Evolutionary conservation across 2,113 vertebrate species (phyloP), one percentile per base, ranked within the genome.

Genomic region (Periophthalmus modestus): DNA sequence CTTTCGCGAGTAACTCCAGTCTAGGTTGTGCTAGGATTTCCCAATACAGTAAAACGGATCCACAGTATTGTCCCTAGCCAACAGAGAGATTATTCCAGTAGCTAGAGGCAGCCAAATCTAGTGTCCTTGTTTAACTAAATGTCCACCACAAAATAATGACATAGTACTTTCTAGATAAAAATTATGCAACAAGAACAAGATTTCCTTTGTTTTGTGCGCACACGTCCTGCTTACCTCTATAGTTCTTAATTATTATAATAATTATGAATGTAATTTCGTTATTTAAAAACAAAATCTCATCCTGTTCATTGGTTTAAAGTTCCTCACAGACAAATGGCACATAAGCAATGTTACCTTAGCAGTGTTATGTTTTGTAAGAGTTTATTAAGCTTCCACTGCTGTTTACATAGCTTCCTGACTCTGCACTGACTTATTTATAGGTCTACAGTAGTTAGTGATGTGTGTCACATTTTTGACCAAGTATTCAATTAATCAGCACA

Each of bases 31-130:
- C 61, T 5, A n/a, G 34, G 34, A 11, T 36, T 65, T 12, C 1
- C 13, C 28, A 10, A 63, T 46, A 66, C 52, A 28, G 68, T 52
- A 39, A 24, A 69, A 1, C 36, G 54, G 33, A 57, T 36, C 61
- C 10, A 54, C 48, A 59, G 61, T 68, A n/a, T 46, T 47, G 62
- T 61, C 23, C 61, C 68, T 9, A 14, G 65, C 55, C 77, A 85
- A 81, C 77, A 83, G 66, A 59, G 62, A 75, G 81, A 82, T 21
- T 5, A 36, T 88, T 91, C 84, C 75, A 88, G 89, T 71, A 81
- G 65, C 48, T 43, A 10, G 39, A 43, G 39, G 7, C 0, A 4
- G 5, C 23, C 28, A 16, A 33, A 52, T 12, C 47, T 21, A 36
- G 39, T 57, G 43, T 54, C n/a, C 47, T 52, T 18, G 7, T 66